Evolutionary conservation across 2,797 vertebrate genomes (phyloP).

Genomic region (Nyctibius grandis): DNA sequence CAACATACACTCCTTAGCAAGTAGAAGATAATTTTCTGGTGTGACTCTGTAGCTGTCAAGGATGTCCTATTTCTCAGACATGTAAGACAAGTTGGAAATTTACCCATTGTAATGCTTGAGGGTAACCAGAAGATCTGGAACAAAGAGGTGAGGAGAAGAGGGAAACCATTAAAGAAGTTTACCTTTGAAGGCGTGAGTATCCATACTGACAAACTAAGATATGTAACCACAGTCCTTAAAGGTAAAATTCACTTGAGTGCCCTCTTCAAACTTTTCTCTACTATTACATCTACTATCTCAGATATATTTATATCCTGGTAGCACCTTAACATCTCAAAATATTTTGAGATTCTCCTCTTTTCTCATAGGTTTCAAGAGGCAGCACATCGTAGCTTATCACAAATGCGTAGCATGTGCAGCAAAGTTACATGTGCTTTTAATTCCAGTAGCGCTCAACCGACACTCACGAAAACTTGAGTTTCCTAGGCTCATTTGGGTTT

Average conservation of each 20-base stretch:
- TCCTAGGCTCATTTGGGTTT: neutral
- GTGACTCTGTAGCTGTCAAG: neutral
- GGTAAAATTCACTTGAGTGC: neutral
- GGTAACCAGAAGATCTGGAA: neutral
- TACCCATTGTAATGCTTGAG: neutral
- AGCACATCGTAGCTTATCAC: neutral
- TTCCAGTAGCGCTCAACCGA: neutral
- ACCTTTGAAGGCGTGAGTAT: neutral
- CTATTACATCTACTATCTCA: neutral
- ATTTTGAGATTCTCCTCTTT: neutral
- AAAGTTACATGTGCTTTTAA: neutral
- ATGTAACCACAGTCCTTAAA: neutral
- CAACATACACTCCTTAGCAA: neutral
- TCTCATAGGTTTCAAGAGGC: neutral
- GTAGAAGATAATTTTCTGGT: neutral
- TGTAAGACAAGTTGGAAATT: neutral
- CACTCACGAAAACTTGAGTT: neutral
- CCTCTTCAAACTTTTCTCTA: neutral
- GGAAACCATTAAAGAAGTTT: neutral
- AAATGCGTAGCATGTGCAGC: fast-evolving
- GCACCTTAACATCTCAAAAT: neutral
- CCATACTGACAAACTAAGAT: neutral
- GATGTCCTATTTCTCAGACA: neutral
- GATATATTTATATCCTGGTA: neutral
- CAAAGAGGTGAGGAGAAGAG: neutral